A percentile compares a stretch with the other conserved stretches of the same genome.
These are phyloP conservation scores for Eulemur macaco DNA, from an alignment of 2,113 vertebrate species.

Conservation along the genomic window DNA sequence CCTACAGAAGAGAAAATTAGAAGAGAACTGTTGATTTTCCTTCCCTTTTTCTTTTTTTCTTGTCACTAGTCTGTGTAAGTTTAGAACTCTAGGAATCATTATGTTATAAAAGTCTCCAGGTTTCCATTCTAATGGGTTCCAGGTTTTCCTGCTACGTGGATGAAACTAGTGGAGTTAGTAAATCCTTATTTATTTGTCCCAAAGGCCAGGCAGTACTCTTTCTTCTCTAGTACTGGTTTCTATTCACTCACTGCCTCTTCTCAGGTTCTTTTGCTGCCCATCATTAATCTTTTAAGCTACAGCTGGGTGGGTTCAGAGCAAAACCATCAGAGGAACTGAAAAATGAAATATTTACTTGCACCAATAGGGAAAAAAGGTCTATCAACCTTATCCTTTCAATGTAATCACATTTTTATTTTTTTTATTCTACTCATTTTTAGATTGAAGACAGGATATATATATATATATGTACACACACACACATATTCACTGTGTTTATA, in stretches of 20 bases:
- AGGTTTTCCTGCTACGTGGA: slow-evolving; percentile 52
- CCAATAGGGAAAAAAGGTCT: slow-evolving; percentile 3
- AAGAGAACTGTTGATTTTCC: slow-evolving; percentile 46
- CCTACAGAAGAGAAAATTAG: slow-evolving; percentile 57
- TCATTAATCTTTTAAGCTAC: slow-evolving; percentile 76
- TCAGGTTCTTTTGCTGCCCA: slow-evolving; percentile 59
- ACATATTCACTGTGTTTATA: slow-evolving; percentile 70
- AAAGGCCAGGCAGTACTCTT: slow-evolving; percentile 56
- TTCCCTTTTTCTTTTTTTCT: slow-evolving; percentile 18
- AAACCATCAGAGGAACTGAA: slow-evolving; percentile 71
- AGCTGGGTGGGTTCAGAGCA: slow-evolving; percentile 70
- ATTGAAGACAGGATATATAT: slow-evolving; percentile 77
- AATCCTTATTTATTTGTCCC: slow-evolving; percentile 76
- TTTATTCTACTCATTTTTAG: slow-evolving; percentile 78
- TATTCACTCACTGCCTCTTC: slow-evolving; percentile 61
- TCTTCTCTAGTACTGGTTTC: slow-evolving; percentile 67
- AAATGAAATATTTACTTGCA: slow-evolving; percentile 75
- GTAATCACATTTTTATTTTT: slow-evolving; percentile 62
- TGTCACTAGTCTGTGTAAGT: slow-evolving; percentile 9
- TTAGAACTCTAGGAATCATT: slow-evolving; percentile 57
- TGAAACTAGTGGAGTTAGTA: slow-evolving; percentile 63
- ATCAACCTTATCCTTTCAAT: slow-evolving; percentile 81
- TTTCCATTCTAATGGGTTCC: slow-evolving; percentile 70
- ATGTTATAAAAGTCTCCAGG: slow-evolving; percentile 54
- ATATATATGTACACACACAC: neutral